A percentile compares a stretch with the other conserved stretches of the same genome.
phyloP scores from a whole-genome alignment of 1,140 invertebrate species.

The Achatina immaculata region DNA sequence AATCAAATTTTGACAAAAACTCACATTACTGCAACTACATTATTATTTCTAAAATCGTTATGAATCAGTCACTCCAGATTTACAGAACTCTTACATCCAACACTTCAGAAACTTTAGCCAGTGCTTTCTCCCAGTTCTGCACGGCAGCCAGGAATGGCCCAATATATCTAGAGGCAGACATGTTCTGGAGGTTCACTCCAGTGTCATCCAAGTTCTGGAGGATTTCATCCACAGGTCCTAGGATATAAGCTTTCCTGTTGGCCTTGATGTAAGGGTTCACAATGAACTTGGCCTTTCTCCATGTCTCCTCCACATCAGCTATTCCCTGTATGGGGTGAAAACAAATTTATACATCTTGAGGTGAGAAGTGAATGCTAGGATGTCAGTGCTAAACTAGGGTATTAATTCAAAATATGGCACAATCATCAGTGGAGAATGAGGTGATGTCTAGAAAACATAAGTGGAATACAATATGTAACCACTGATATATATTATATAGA shows the following conservation, averaged over 20 bases:
- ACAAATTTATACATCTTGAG: neutral
- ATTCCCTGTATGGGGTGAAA: slow-evolving; percentile 74
- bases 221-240: slow-evolving; percentile 85
- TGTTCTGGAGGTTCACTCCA: slow-evolving; percentile 86
- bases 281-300: slow-evolving; percentile 80
- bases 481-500: too few relatives aligned
- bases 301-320: slow-evolving; percentile 78
- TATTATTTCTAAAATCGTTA: too few relatives aligned
- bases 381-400: neutral
- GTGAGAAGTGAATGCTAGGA: neutral
- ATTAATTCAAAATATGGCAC: neutral
- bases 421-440: too few relatives aligned
- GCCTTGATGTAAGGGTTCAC: slow-evolving; percentile 73
- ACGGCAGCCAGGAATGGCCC: slow-evolving; percentile 84
- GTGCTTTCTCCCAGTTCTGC: slow-evolving; percentile 83
- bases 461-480: too few relatives aligned
- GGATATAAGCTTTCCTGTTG: slow-evolving; percentile 76
- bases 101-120: slow-evolving; percentile 84
- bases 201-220: slow-evolving; percentile 85
- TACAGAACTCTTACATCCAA: slow-evolving; percentile 74
- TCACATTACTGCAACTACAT: too few relatives aligned
- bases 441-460: too few relatives aligned
- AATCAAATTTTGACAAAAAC: too few relatives aligned
- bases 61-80: too few relatives aligned
- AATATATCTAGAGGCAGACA: slow-evolving; percentile 87